phyloP scores from a whole-genome alignment of 2,113 vertebrate genomes.

The Myotis lucifugus region DNA sequence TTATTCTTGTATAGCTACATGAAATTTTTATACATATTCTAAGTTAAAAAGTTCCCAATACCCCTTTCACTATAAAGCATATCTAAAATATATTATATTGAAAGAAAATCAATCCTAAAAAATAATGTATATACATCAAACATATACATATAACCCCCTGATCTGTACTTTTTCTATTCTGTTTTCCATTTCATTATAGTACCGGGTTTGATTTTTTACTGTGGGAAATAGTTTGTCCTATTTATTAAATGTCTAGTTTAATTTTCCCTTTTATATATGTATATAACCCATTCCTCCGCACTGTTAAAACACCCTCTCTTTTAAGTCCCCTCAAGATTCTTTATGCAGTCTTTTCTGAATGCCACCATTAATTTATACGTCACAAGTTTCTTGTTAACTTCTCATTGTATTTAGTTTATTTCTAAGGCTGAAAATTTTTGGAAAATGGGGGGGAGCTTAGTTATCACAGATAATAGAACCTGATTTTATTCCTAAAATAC shows the following conservation, averaged over 20 bases:
- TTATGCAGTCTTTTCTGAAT: neutral
- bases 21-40: neutral
- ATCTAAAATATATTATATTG: neutral
- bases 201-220: neutral
- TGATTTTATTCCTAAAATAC: conserved; percentile 13
- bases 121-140: neutral
- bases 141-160: neutral
- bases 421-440: conserved; percentile 6
- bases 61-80: neutral
- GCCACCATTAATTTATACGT: neutral
- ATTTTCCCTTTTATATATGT: neutral
- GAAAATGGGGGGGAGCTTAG: neutral
- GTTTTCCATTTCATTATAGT: neutral
- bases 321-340: neutral
- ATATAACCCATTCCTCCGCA: neutral
- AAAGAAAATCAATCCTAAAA: neutral
- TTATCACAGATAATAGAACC: neutral
- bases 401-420: conserved; percentile 41
- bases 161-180: neutral
- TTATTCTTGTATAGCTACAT: neutral
- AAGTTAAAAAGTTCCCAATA: neutral
- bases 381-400: conserved; percentile 8
- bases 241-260: conserved; percentile 33
- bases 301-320: neutral
- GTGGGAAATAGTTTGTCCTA: neutral